Evolutionary conservation across 1,140 invertebrate species (phyloP).

Genomic region (Zaprionus vittiger): DNA sequence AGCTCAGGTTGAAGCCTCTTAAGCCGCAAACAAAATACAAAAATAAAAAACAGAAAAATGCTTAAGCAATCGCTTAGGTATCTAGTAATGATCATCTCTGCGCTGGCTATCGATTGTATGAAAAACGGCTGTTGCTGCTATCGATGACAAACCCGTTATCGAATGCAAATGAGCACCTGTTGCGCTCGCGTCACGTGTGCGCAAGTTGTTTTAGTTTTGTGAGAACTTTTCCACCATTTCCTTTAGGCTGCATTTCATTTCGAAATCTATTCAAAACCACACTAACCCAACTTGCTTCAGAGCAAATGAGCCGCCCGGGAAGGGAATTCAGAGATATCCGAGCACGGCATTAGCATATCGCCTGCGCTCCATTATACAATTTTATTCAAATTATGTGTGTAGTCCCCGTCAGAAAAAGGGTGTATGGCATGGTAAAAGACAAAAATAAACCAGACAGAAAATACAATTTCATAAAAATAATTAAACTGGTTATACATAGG

Average conservation of each 20-base stretch:
- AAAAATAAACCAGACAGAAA: conserved; percentile 35
- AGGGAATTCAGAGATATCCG: conserved; percentile 52
- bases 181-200: conserved; percentile 35
- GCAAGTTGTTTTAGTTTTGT: conserved; percentile 40
- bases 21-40: conserved; percentile 15
- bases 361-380: conserved; percentile 66
- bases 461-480: conserved; percentile 79
- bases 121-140: conserved; percentile 6
- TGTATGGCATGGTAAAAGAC: conserved; percentile 18
- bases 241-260: conserved; percentile 42
- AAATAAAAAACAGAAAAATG: conserved; percentile 1
- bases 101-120: conserved; percentile 31
- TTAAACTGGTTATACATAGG: conserved; percentile 72
- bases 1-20: conserved; percentile 5
- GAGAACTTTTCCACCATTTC: conserved; percentile 57
- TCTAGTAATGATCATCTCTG: conserved; percentile 34
- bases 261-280: conserved; percentile 48
- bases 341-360: conserved; percentile 44
- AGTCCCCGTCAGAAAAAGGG: conserved; percentile 43
- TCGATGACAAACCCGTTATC: conserved; percentile 48
- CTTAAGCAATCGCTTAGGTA: conserved; percentile 40
- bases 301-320: conserved; percentile 51
- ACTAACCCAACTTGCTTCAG: conserved; percentile 14
- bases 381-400: conserved; percentile 70
- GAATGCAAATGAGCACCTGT: conserved; percentile 69